Conservation (phyloP, 2,113 vertebrate genomes). For the Sterrhoptilus dennistouni region DNA sequence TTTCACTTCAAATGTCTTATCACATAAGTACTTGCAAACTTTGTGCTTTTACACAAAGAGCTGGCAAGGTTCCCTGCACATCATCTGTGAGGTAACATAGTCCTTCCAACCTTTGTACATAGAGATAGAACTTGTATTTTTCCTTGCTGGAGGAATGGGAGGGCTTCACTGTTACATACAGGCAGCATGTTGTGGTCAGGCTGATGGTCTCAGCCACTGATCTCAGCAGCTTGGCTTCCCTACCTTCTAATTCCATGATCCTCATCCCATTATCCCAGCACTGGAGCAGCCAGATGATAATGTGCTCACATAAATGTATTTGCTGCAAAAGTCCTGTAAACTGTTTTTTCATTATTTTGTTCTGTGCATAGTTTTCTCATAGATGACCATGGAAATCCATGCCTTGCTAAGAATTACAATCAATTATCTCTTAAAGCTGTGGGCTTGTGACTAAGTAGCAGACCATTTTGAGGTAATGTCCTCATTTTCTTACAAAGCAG, state of each 20-base stretch:
- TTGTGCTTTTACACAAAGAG: background rate
- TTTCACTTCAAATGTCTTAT: background rate
- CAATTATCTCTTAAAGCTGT: background rate
- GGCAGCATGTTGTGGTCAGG: background rate
- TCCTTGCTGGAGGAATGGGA: background rate
- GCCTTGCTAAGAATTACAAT: background rate
- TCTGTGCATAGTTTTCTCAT: background rate
- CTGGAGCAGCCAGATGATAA: background rate
- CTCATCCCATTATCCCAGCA: background rate
- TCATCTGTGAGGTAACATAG: background rate
- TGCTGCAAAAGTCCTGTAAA: background rate
- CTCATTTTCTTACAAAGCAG: background rate
- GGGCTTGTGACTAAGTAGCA: background rate
- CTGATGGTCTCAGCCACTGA: background rate
- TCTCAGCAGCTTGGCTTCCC: background rate
- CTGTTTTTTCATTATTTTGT: background rate
- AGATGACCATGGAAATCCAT: background rate
- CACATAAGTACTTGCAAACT: background rate
- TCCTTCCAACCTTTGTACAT: background rate
- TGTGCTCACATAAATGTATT: background rate
- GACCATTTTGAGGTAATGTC: background rate
- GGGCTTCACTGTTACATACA: background rate
- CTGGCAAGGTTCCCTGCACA: background rate
- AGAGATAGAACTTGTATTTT: background rate
- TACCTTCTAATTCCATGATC: background rate